Evolutionary conservation across 2,797 vertebrate genomes (phyloP), one percentile per base, ranked within the genome.

Genomic region (Sebastes itinus): DNA sequence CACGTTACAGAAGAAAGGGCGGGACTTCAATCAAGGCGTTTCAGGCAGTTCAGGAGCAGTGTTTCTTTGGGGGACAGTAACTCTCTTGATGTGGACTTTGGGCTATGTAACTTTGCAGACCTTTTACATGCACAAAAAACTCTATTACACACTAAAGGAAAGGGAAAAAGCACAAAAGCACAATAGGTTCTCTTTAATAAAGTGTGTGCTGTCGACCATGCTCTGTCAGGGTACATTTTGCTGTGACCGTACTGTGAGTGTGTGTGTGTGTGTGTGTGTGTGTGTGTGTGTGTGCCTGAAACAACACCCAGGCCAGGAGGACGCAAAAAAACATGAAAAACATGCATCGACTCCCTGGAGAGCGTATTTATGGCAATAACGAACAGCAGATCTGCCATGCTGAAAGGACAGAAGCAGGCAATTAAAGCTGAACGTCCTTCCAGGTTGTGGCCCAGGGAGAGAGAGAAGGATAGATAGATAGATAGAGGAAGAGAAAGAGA

Each of bases 371-470:
- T 30, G 69, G 80, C 73, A 35, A 79, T 91, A 92, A 93, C 89
- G 90, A 94, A 91, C 87, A 92, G 87, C 84, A 92, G 88, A 92
- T 92, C 82, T 87, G 82, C 86, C 62, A 78, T 42, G 84, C 88
- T 87, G 86, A 85, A 93, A 91, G 91, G 83, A 94, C 89, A 92
- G 92, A 89, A 90, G 80, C 86, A 88, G 83, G 88, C 91, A 93
- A 93, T 95, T 93, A 92, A 80, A 77, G 84, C 22, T 78, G 76
- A 91, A 85, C 20, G 69, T 88, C 88, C 87, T 84, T 90, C 85
- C 87, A 87, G 91, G 90, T 91, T 86, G 80, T 79, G 75, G 80
- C 75, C 82, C 23, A 10, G 13, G 7, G 77, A 72, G 74, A 52
- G 63, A 72, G 66, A 64, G 20, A 35, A 35, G 49, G 49, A 68